phyloP scores from a whole-genome alignment of 2,888 invertebrate genomes.

The Bellardia pandia region DNA sequence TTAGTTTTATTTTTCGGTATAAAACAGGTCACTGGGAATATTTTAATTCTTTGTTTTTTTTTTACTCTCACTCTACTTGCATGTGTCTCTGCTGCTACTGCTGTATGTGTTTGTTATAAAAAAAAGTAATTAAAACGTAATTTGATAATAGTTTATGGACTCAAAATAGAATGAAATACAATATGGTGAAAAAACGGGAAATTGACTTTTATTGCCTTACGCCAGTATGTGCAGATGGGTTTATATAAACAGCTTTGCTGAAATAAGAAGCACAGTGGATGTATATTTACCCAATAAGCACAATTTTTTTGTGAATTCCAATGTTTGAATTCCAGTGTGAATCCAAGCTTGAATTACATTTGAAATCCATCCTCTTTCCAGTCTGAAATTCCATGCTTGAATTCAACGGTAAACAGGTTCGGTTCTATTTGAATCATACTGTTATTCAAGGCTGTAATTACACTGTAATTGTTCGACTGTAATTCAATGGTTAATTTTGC shows the following conservation, averaged over 20 bases:
- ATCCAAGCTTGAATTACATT: no score
- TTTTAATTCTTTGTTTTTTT: slow-evolving; percentile 42
- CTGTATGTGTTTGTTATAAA: slow-evolving; percentile 57
- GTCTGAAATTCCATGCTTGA: no score
- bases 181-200: slow-evolving; percentile 33
- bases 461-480: no score
- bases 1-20: slow-evolving; percentile 16
- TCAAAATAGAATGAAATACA: slow-evolving; percentile 25
- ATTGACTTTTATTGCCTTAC: slow-evolving; percentile 34
- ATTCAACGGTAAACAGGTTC: no score
- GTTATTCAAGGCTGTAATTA: no score
- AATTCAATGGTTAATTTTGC: no score
- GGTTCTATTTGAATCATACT: no score
- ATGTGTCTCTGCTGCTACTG: slow-evolving; percentile 16
- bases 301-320: no score
- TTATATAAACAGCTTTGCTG: background rate
- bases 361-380: no score
- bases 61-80: background rate
- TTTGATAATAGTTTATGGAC: slow-evolving; percentile 66
- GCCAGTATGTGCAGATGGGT: background rate
- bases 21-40: slow-evolving; percentile 66
- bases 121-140: slow-evolving; percentile 71
- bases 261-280: background rate
- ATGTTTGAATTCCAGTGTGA: no score
- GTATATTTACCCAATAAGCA: no score